Conservation (phyloP, 1,140 invertebrate genomes). For the Myzus persicae region DNA sequence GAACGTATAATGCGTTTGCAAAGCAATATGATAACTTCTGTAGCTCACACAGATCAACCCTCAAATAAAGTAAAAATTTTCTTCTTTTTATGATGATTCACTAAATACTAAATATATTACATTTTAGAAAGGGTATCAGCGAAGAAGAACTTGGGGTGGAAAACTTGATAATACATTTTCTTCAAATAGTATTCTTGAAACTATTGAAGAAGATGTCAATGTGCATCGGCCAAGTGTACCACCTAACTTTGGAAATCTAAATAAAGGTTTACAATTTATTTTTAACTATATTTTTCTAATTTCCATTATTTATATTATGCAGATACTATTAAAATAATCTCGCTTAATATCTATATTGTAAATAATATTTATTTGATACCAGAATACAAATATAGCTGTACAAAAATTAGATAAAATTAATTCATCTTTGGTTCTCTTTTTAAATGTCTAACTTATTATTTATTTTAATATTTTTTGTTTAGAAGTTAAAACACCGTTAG, state of each 20-base stretch:
- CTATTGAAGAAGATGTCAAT: conserved; percentile 61
- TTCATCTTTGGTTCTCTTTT: too few species aligned
- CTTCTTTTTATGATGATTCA: background rate
- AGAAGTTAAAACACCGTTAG: conserved; percentile 62
- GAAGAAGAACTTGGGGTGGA: conserved; percentile 62
- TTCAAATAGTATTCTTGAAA: conserved; percentile 60
- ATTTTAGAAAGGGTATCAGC: conserved; percentile 60
- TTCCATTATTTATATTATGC: background rate
- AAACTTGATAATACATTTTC: conserved; percentile 58
- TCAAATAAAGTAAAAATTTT: conserved; percentile 53
- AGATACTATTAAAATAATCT: background rate
- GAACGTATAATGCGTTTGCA: conserved; percentile 63
- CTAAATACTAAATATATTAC: background rate
- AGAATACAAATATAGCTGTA: too few species aligned
- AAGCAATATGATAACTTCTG: conserved; percentile 62
- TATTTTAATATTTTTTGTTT: conserved; percentile 33
- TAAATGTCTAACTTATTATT: background rate
- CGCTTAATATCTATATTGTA: too few species aligned
- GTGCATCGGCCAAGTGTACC: conserved; percentile 52
- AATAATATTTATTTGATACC: too few species aligned
- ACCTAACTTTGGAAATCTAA: conserved; percentile 50
- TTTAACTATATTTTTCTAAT: background rate
- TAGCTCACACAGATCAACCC: conserved; percentile 3
- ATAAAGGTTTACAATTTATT: conserved; percentile 52
- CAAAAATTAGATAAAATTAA: too few species aligned